Base-by-base conservation (phyloP, 2,888 invertebrate genomes). In the Lycophotia porphyrea region DNA sequence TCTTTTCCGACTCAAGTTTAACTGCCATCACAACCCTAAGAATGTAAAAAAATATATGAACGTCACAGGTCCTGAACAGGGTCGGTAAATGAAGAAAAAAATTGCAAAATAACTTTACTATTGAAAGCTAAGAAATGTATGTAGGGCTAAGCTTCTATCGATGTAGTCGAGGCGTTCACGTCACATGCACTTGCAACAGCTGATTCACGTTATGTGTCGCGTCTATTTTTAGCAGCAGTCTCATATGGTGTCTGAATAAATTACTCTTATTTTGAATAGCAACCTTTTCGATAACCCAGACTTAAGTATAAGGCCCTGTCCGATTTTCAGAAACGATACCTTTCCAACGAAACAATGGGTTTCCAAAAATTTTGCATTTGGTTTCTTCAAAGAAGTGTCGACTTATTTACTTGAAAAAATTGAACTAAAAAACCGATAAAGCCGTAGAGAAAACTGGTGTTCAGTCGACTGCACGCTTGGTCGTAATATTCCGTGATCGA, bases 161-260 rank as follows among this genome's bases (percentile, higher is more conserved):
- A 73, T 66, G 70, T 44, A 66, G 82, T 81, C 80, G 82, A 84
- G 72, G 82, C 76, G 76, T 73, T 88, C 81, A 89, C 89, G 89
- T 89, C 87, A 89, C 84, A 87, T 91, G 91, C 90, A 91, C 88
- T 90, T 90, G 90, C 87, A 92, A 92, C 80, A 93, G 93, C 93
- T 95, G 94, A 94, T 92, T 93, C 93, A 93, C 89, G 84, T 87
- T 88, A 88, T 92, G 86, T 88, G 91, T 92, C 89, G 90, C 74
- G 78, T 90, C 92, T 95, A 94, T 94, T 93, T 94, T 92, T 93
- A 94, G 92, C 76, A 65, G 58, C 74, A 81, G 90, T 91, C 90
- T 93, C 92, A 92, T 89, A 88, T 87, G 85, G 81, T 88, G 91
- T 88, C 87, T 90, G 88, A 88, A 84, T 91, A 87, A 90, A 90